phyloP scores from a whole-genome alignment of 2,888 invertebrate species.

The Synanthedon vespiformis region DNA sequence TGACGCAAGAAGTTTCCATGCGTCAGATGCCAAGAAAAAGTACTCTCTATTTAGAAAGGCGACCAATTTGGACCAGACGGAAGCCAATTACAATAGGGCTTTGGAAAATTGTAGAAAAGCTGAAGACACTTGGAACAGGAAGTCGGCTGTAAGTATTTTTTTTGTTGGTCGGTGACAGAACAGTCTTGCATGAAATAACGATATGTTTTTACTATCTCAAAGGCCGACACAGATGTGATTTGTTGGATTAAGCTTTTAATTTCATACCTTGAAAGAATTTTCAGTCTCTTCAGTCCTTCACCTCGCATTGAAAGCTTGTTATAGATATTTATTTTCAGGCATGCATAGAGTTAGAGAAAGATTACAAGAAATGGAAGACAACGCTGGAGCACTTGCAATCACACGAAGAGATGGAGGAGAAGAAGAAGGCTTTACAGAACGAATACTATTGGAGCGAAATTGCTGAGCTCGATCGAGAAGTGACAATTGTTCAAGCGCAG shows the following conservation, averaged over 20 bases:
- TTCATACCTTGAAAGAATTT: too few species aligned
- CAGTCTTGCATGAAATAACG: too few species aligned
- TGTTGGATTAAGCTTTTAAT: too few species aligned
- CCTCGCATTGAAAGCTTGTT: background rate
- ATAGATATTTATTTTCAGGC: slow-evolving; percentile 23
- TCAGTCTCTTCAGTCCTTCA: too few species aligned
- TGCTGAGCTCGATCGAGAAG: slow-evolving; percentile 38
- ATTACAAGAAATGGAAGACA: slow-evolving; percentile 64
- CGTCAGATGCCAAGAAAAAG: slow-evolving; percentile 79
- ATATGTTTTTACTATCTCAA: too few species aligned
- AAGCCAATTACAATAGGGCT: slow-evolving; percentile 65
- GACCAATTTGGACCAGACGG: slow-evolving; percentile 77
- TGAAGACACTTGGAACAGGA: slow-evolving; percentile 41
- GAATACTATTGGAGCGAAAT: slow-evolving; percentile 71
- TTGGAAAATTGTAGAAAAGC: slow-evolving; percentile 54
- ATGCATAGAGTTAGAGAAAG: slow-evolving; percentile 44
- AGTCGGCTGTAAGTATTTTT: slow-evolving; percentile 48
- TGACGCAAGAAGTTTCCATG: slow-evolving; percentile 86
- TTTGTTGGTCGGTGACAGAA: too few species aligned
- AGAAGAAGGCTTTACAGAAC: slow-evolving; percentile 58
- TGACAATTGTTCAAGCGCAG: slow-evolving; percentile 42
- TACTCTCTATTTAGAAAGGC: slow-evolving; percentile 84
- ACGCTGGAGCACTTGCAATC: slow-evolving; percentile 69
- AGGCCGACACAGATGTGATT: too few species aligned
- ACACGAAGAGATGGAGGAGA: slow-evolving; percentile 59